Conservation (phyloP, 2,113 vertebrate species). For the Hipposideros armiger region DNA sequence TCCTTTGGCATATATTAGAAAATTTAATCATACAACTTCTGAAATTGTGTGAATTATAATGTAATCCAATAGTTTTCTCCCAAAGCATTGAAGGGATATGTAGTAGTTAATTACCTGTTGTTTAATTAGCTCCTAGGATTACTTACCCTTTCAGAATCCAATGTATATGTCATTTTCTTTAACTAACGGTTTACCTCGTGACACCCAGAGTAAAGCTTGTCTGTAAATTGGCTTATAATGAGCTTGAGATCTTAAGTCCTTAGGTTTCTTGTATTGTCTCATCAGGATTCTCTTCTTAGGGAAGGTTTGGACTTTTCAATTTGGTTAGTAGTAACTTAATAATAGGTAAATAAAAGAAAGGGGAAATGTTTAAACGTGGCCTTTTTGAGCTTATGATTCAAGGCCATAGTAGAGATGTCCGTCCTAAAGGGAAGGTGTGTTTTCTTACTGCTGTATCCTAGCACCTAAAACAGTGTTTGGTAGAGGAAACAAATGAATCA, state of each 20-base stretch:
- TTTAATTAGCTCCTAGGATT: neutral
- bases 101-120: neutral
- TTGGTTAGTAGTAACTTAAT: conserved; percentile 25
- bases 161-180: neutral
- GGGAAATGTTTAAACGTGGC: neutral
- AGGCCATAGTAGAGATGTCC: conserved; percentile 1
- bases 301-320: conserved; percentile 2
- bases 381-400: conserved; percentile 59
- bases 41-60: conserved; percentile 26
- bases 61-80: conserved; percentile 38
- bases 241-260: neutral
- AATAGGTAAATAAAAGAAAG: conserved; percentile 10
- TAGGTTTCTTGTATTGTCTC: neutral
- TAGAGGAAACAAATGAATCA: neutral
- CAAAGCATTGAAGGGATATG: neutral
- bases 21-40: neutral
- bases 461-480: neutral
- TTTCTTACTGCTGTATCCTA: neutral
- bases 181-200: neutral
- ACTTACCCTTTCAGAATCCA: neutral
- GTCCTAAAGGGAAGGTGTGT: neutral
- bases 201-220: neutral
- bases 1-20: neutral
- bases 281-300: conserved; percentile 9
- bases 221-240: neutral